Percentiles rank a stretch among this genome's conserved stretches.
Evolutionary conservation across 2,113 vertebrate genomes (phyloP).

Genomic region (Rhombomys opimus): DNA sequence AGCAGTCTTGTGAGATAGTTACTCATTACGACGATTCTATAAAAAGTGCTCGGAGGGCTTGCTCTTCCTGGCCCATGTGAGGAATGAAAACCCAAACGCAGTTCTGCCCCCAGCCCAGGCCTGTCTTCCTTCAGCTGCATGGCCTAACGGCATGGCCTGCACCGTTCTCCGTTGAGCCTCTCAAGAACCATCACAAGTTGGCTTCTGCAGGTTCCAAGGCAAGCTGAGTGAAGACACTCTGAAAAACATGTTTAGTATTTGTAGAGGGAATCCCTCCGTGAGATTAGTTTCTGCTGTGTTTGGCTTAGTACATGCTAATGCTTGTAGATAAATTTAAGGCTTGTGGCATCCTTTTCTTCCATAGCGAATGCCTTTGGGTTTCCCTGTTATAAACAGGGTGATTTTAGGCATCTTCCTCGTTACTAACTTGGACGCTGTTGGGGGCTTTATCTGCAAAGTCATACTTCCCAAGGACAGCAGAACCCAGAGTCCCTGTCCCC

Average conservation of each 20-base stretch:
- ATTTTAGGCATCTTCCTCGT: conserved; percentile 67
- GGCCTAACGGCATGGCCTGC: no score
- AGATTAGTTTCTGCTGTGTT: not conserved
- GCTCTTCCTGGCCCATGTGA: not conserved
- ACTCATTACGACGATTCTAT: not conserved
- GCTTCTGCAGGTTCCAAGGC: not conserved
- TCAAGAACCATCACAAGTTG: not conserved
- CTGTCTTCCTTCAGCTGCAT: not conserved
- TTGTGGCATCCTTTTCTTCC: conserved; percentile 64
- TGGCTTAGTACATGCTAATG: not conserved
- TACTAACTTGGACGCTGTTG: conserved; percentile 2
- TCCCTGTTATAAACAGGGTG: conserved; percentile 74
- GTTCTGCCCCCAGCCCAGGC: not conserved
- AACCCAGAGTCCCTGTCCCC: conserved; percentile 71
- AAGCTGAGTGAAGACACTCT: not conserved
- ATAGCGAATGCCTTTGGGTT: conserved; percentile 79
- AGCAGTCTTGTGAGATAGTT: not conserved
- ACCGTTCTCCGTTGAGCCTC: not conserved
- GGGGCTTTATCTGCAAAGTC: not conserved
- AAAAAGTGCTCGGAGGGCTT: not conserved
- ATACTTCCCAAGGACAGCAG: conserved; percentile 4
- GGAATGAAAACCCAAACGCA: not conserved
- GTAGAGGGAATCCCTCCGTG: not conserved
- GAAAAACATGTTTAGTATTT: conserved; percentile 70
- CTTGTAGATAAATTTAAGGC: conserved; percentile 69